Percentiles rank a stretch among this genome's conserved stretches.
phyloP scores from a whole-genome alignment of 2,113 vertebrate genomes.

The Picathartes gymnocephalus region DNA sequence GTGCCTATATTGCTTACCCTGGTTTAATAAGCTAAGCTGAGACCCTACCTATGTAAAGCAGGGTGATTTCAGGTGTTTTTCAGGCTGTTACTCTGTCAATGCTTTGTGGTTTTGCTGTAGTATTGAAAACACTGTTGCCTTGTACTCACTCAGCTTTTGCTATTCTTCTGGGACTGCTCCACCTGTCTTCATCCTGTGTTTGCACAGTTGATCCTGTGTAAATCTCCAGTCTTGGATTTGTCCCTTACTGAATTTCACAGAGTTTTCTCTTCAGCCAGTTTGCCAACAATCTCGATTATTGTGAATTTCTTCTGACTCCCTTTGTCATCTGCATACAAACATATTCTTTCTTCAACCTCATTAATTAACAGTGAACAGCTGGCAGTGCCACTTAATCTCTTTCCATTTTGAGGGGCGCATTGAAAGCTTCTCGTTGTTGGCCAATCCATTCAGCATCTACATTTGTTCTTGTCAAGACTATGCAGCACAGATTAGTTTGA shows the following conservation, averaged over 20 bases:
- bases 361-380: background rate
- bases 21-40: background rate
- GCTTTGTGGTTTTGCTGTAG: background rate
- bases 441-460: background rate
- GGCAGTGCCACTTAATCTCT: background rate
- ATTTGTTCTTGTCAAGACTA: background rate
- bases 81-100: background rate
- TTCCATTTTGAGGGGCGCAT: background rate
- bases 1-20: background rate
- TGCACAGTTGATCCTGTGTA: background rate
- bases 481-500: background rate
- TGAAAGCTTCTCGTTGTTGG: background rate
- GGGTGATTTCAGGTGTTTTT: background rate
- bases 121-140: background rate
- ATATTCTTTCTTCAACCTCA: background rate
- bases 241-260: background rate
- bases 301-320: background rate
- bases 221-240: background rate
- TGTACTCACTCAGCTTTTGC: background rate
- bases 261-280: background rate
- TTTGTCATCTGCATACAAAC: background rate
- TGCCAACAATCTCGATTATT: background rate
- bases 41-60: background rate
- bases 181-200: background rate
- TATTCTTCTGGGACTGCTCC: background rate